These are phyloP conservation scores for Okapia johnstoni DNA, from an alignment of 2,113 vertebrate genomes.

Conservation along the genomic window DNA sequence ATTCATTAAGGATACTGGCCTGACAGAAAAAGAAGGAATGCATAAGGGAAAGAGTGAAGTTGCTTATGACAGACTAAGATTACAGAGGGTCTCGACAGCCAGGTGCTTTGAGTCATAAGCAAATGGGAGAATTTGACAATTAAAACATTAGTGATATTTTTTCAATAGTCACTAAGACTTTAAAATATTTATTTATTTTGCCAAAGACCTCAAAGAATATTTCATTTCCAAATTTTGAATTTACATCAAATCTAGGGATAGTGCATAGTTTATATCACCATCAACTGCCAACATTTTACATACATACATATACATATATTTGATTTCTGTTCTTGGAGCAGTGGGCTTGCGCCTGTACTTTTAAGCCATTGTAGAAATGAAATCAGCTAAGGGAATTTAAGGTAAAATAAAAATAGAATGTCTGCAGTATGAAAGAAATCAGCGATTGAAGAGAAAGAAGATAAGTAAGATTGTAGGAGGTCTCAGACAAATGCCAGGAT, in stretches of 20 bases:
- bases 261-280: background rate
- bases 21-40: background rate
- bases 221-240: background rate
- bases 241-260: background rate
- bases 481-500: background rate
- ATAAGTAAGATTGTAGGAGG: background rate
- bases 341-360: background rate
- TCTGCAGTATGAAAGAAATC: background rate
- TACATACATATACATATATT: background rate
- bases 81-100: background rate
- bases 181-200: background rate
- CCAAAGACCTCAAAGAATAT: background rate
- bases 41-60: background rate
- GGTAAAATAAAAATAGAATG: constrained; percentile 50
- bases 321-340: background rate
- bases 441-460: background rate
- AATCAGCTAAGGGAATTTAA: background rate
- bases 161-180: background rate
- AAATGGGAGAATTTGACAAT: background rate
- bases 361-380: background rate
- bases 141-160: background rate
- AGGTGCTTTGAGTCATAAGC: background rate
- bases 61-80: background rate
- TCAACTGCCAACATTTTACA: background rate
- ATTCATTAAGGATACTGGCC: background rate